Percentiles rank a stretch among this genome's conserved stretches.
phyloP scores from a whole-genome alignment of 2,888 invertebrate genomes.

The Dexiosoma caninum region DNA sequence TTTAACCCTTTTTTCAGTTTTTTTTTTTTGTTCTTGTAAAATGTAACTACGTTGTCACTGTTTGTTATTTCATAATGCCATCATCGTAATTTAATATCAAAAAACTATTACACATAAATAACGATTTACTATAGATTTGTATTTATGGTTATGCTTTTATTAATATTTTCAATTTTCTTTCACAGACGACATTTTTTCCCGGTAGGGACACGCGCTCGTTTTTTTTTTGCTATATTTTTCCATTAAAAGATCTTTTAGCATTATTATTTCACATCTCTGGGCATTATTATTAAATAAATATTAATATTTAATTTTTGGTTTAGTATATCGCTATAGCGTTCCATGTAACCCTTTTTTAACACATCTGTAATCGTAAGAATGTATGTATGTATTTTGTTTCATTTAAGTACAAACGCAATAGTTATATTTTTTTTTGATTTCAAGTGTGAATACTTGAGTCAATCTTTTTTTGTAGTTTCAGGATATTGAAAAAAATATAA shows the following conservation, averaged over 20 bases:
- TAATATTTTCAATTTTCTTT: constrained; percentile 42
- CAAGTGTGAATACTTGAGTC: constrained; percentile 41
- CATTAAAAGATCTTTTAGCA: background rate
- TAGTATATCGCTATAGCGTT: constrained; percentile 65
- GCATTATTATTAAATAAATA: constrained; percentile 56
- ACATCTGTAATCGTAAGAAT: background rate
- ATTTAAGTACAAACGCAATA: background rate
- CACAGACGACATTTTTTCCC: background rate
- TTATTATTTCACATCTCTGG: constrained; percentile 29
- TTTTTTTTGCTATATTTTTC: constrained; percentile 12
- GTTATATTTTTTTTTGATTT: constrained; percentile 44
- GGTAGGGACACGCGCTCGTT: constrained; percentile 50
- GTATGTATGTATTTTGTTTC: background rate
- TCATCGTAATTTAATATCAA: constrained; percentile 60
- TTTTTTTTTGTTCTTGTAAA: background rate
- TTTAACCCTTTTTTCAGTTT: background rate
- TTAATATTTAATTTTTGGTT: constrained; percentile 75
- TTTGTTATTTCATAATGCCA: constrained; percentile 50
- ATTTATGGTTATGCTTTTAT: constrained; percentile 57
- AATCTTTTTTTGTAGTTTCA: constrained; percentile 52
- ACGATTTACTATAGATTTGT: constrained; percentile 50
- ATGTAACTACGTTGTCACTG: constrained; percentile 8
- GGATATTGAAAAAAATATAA: constrained; percentile 55
- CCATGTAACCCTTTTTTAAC: constrained; percentile 64
- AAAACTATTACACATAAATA: constrained; percentile 57